Base-by-base conservation (phyloP, 2,113 vertebrate genomes). In the western clawed frog (Xenopus tropicalis) region DNA sequence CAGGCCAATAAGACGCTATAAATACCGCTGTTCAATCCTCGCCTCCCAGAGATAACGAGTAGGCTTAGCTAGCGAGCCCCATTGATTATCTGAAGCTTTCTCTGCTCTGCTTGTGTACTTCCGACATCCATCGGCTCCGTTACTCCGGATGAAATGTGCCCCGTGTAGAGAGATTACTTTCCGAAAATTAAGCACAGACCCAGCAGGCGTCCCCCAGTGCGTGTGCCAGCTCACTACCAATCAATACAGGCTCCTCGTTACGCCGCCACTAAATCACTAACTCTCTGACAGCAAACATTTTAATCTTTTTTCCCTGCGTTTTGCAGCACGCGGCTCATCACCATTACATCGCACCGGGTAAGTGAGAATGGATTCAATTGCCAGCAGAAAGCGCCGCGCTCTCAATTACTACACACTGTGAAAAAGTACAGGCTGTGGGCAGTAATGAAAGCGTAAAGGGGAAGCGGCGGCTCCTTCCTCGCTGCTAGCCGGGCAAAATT, bases 221-320 rank as follows among this genome's bases (percentile, higher is more conserved):
- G 12, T 11, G 16, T 67, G 65, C 72, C 64, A 74, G n/a, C 43
- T 74, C 72, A 42, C 57, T 17, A 9, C 11, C 20, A 21, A 61
- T 74, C 64, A 51, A 74, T 74, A 52, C 43, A 57, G 42, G 56
- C 72, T 61, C 37, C 54, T 51, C 20, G 11, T 54, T 51, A 24
- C 54, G 8, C 56, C 20, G 19, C n/a, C 72, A 37, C 72, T 22
- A 51, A 67, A 61, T 74, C 72, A 67, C 52, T 68, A 67, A 61
- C 71, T 61, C 64, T 74, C 57, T 68, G 72, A 74, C 64, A 73
- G 61, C 64, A 67, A n/a, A 59, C 54, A 67, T 68, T 57, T 61
- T 67, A 61, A 67, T 74, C 72, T 67, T 43, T 44, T 14, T 11
- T 62, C 63, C 29, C 29, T 37, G 52, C 62, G 24, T 58, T 58